Evolutionary conservation across 2,888 invertebrate genomes (phyloP).

Genomic region (Sminthurides aquaticus): DNA sequence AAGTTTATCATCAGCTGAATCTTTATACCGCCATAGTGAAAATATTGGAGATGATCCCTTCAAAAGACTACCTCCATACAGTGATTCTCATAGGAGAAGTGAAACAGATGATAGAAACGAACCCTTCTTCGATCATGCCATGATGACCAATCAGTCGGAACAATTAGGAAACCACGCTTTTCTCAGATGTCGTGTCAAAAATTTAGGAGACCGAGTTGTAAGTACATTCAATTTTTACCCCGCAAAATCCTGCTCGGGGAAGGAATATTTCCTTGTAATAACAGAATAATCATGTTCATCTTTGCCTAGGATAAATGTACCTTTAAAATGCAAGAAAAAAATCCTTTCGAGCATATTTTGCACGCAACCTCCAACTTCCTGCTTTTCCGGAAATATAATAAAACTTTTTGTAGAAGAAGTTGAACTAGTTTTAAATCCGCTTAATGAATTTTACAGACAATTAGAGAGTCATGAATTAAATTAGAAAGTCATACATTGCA

Average conservation of each 20-base stretch:
- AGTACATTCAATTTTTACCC: slow-evolving; percentile 5
- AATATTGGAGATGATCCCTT: neutral
- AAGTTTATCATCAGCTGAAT: neutral
- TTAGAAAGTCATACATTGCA: no score
- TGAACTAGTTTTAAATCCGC: no score
- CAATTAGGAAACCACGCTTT: slow-evolving; percentile 40
- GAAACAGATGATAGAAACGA: slow-evolving; percentile 21
- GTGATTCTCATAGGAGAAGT: neutral
- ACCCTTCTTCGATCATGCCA: slow-evolving; percentile 42
- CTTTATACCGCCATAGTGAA: neutral
- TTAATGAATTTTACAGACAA: no score
- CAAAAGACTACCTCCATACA: neutral
- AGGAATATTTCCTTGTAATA: no score
- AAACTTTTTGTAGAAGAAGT: no score
- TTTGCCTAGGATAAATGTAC: no score
- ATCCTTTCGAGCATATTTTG: no score
- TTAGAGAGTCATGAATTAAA: no score
- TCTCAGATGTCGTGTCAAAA: slow-evolving; percentile 40
- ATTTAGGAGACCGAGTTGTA: slow-evolving; percentile 40
- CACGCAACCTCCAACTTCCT: no score
- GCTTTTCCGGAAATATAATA: no score
- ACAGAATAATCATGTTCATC: no score
- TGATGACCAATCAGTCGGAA: slow-evolving; percentile 42
- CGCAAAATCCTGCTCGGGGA: neutral
- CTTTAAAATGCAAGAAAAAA: no score